Conservation (phyloP, 2,113 vertebrate genomes). For the Acanthisitta chloris region DNA sequence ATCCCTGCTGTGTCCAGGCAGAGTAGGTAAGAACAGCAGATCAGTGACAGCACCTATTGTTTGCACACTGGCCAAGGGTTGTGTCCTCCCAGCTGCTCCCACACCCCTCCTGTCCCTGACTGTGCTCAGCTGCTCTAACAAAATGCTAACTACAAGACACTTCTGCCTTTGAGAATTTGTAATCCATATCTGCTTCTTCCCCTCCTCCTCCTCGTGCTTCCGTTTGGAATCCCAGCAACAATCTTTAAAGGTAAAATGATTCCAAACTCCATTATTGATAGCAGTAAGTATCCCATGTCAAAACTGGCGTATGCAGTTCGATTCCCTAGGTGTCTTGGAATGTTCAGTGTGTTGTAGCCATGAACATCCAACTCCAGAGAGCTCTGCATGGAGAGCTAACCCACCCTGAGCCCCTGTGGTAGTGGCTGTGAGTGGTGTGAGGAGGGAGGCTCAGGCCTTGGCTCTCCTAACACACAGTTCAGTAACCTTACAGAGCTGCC, state of each 20-base stretch:
- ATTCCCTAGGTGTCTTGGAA: background rate
- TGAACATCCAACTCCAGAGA: background rate
- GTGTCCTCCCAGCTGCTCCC: background rate
- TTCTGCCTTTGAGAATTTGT: slow-evolving; percentile 55
- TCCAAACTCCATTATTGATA: slow-evolving; percentile 87
- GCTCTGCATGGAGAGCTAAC: background rate
- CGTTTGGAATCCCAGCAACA: slow-evolving; percentile 81
- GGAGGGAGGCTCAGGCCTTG: background rate
- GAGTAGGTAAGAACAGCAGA: background rate
- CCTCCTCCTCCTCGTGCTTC: slow-evolving; percentile 61
- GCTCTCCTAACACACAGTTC: background rate
- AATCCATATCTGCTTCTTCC: slow-evolving; percentile 72
- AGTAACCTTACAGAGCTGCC: background rate
- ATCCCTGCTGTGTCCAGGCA: background rate
- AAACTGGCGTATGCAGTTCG: background rate
- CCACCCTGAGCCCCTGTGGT: too few species aligned
- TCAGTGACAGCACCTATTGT: background rate
- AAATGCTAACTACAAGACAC: background rate
- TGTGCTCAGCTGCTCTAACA: background rate
- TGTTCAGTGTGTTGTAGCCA: background rate
- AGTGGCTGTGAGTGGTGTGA: background rate
- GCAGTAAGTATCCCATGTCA: slow-evolving; percentile 83
- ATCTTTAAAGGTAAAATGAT: slow-evolving; percentile 91
- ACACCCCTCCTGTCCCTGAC: background rate
- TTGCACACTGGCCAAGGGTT: background rate